A percentile compares a stretch with the other conserved stretches of the same genome.
Conservation (phyloP, 2,113 vertebrate genomes). For the Vulpes lagopus region DNA sequence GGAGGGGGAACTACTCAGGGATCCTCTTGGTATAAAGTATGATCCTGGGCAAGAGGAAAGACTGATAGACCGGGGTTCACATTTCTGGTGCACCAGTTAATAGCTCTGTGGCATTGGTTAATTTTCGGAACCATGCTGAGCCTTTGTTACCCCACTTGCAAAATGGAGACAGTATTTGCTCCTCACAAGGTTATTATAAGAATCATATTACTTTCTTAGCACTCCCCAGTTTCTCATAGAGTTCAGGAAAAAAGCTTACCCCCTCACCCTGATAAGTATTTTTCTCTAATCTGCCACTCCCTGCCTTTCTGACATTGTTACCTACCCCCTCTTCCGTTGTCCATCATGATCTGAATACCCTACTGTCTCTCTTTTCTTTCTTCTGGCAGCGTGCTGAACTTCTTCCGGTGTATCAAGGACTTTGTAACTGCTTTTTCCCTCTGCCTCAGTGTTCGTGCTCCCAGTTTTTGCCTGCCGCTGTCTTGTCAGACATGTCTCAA, state of each 20-base stretch:
- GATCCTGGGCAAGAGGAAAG: not conserved
- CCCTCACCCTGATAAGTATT: not conserved
- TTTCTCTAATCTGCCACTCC: not conserved
- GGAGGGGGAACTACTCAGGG: not conserved
- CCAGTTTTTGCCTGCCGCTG: not conserved
- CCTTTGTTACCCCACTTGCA: not conserved
- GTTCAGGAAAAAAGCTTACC: not conserved
- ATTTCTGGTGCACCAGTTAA: not conserved
- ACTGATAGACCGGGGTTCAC: not conserved
- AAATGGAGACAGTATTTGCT: not conserved
- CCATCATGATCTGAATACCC: not conserved
- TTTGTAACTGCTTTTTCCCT: not conserved
- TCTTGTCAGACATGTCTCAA: not conserved
- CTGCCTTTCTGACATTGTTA: not conserved
- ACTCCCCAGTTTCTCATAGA: not conserved
- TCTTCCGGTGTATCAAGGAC: not conserved
- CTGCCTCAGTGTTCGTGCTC: not conserved
- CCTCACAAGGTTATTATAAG: not conserved
- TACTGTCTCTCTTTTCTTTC: not conserved
- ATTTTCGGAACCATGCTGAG: not conserved
- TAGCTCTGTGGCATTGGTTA: not conserved
- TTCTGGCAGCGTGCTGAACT: not conserved
- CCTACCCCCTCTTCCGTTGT: not conserved
- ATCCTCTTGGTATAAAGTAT: not conserved
- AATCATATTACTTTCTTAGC: not conserved